A percentile compares a stretch with the other conserved stretches of the same genome.
Conservation (phyloP, 2,888 invertebrate species). For the Sinohyriopsis cumingii region DNA sequence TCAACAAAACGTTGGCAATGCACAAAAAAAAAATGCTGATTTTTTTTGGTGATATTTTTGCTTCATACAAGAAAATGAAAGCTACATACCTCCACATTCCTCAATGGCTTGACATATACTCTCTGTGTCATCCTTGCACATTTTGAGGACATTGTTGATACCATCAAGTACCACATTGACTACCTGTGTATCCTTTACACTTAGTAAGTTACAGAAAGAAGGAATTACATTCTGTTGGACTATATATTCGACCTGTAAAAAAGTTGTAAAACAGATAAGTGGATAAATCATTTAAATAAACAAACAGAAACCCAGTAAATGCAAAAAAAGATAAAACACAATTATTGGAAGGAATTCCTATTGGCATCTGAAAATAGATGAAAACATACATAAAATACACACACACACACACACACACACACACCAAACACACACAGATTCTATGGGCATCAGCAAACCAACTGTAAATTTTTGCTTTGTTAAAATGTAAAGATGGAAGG, state of each 20-base stretch:
- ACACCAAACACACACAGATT: too few relatives aligned
- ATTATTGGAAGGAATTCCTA: too few relatives aligned
- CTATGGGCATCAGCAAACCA: too few relatives aligned
- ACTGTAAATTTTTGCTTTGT: too few relatives aligned
- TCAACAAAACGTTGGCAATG: too few relatives aligned
- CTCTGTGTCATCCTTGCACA: conserved; percentile 86
- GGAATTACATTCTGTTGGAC: conserved; percentile 93
- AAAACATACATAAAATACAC: too few relatives aligned
- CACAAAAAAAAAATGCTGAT: too few relatives aligned
- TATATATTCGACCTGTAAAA: conserved; percentile 77
- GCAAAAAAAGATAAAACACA: background rate
- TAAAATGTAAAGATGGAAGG: too few relatives aligned
- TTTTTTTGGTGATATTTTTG: too few relatives aligned
- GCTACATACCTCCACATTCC: conserved; percentile 87
- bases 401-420: too few relatives aligned
- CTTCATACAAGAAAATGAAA: background rate
- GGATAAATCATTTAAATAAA: background rate
- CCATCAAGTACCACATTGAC: conserved; percentile 81
- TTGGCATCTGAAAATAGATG: too few relatives aligned
- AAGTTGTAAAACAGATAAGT: background rate
- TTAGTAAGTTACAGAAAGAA: conserved; percentile 95
- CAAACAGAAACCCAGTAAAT: background rate
- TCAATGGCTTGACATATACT: conserved; percentile 87
- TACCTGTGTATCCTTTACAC: conserved; percentile 94
- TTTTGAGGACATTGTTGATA: conserved; percentile 97